Conservation (phyloP, 1,140 invertebrate species). For the Leptopilina boulardi region DNA sequence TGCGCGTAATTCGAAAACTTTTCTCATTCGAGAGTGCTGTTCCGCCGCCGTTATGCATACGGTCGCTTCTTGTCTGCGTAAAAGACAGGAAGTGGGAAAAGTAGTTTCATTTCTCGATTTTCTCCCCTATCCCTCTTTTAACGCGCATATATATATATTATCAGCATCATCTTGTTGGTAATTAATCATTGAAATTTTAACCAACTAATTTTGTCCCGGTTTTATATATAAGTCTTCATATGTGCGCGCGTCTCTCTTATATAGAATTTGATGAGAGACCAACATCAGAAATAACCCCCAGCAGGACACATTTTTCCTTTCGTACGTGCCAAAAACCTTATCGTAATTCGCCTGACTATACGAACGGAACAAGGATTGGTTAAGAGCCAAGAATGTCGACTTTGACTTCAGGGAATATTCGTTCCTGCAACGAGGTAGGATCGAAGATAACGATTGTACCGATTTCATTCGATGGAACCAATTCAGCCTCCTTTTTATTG, state of each 20-base stretch:
- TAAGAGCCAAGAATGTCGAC: conserved; percentile 66
- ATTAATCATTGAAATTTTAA: conserved; percentile 16
- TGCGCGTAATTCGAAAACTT: conserved; percentile 22
- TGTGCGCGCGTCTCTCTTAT: not conserved
- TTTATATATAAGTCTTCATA: not conserved
- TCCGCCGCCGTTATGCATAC: conserved; percentile 4
- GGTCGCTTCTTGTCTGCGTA: not conserved
- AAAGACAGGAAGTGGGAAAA: conserved; percentile 9
- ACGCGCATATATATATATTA: too few relatives aligned
- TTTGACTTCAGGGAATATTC: conserved; percentile 51
- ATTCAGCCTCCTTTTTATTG: conserved; percentile 4
- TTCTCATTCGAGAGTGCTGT: conserved; percentile 29
- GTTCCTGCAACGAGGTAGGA: conserved; percentile 41
- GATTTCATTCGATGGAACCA: conserved; percentile 36
- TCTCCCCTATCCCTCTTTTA: not conserved
- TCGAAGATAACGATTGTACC: conserved; percentile 46
- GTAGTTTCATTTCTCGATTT: not conserved
- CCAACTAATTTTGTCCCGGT: not conserved
- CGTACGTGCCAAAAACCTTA: conserved; percentile 66
- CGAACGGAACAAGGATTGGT: conserved; percentile 65
- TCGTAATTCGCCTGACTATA: conserved; percentile 65
- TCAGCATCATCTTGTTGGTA: not conserved
- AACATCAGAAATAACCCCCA: conserved; percentile 68
- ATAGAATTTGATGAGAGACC: conserved; percentile 50
- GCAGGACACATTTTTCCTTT: conserved; percentile 61